Conservation (phyloP, 2,797 vertebrate genomes). For the Parauchenoglanis punctatus region DNA sequence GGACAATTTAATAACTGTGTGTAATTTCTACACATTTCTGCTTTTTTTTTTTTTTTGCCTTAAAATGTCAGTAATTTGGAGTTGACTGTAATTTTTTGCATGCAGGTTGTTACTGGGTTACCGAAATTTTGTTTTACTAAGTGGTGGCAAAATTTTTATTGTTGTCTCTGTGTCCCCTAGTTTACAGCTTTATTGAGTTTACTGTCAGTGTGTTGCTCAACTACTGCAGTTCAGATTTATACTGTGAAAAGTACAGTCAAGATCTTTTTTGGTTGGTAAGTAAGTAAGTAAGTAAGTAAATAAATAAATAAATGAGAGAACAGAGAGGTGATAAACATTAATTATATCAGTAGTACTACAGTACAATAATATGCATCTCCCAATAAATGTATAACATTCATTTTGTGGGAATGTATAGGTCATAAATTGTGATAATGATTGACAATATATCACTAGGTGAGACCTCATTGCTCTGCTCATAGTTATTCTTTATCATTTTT, state of each 20-base stretch:
- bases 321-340: background rate
- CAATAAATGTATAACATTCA: constrained; percentile 24
- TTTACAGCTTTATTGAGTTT: background rate
- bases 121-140: background rate
- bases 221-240: background rate
- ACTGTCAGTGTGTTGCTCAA: background rate
- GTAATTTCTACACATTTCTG: background rate
- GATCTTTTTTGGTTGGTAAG: background rate
- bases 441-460: constrained; percentile 25
- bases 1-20: background rate
- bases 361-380: constrained; percentile 30
- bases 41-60: background rate
- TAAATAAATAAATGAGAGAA: background rate
- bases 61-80: background rate
- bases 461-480: constrained; percentile 18
- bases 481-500: constrained; percentile 43
- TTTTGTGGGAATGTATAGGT: constrained; percentile 39
- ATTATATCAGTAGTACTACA: background rate
- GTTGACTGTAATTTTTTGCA: background rate
- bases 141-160: background rate
- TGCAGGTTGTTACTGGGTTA: background rate
- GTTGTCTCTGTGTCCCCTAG: background rate
- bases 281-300: background rate
- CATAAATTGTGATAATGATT: constrained; percentile 43
- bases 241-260: background rate